Evolutionary conservation across 2,797 vertebrate species (phyloP), one percentile per base, ranked within the genome.

Genomic region (Moxostoma hubbsi): DNA sequence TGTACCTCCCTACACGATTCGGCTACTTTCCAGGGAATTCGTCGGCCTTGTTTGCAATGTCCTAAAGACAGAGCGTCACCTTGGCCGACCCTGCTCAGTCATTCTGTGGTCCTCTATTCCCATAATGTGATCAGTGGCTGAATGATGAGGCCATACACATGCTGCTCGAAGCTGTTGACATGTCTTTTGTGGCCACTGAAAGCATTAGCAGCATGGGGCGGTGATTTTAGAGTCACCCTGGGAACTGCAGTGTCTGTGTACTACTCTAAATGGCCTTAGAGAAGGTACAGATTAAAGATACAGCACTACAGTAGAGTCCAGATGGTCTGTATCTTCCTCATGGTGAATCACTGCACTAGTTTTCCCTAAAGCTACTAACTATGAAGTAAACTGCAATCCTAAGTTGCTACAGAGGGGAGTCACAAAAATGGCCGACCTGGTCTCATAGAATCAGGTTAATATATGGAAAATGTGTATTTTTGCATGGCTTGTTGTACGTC

Each of bases 181-280:
- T 55, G 43, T 65, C 62, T 75, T 75, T n/a, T 47, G 73, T 75
- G 73, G 51, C 62, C 73, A 55, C 62, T 65, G 62, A 75, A 75
- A 66, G 62, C 73, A 66, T 75, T 64, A 49, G 62, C 51, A 55
- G 62, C 43, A 12, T 47, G 73, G 62, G 51, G 5, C 8, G 3
- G 51, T 75, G 9, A 24, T 55, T 45, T 18, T 55, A 55, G 51
- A 75, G 73, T 57, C 51, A 5, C 15, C 1, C 9, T 13, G 62
- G 43, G 62, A 75, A 36, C 43, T 54, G 7, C 50, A 4, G 36
- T 46, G 73, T 75, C 50, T 74, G 59, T 63, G 16, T 45, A 50
- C 5, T 61, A 51, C 59, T 73, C 49, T 64, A 18, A 57, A 7
- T 58, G 49, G 45, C 15, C 6, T 13, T 45, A 50, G 11, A 47